Percentiles rank a stretch among this genome's conserved stretches.
Evolutionary conservation across 2,113 vertebrate species (phyloP).

Genomic region (Eurypyga helias): DNA sequence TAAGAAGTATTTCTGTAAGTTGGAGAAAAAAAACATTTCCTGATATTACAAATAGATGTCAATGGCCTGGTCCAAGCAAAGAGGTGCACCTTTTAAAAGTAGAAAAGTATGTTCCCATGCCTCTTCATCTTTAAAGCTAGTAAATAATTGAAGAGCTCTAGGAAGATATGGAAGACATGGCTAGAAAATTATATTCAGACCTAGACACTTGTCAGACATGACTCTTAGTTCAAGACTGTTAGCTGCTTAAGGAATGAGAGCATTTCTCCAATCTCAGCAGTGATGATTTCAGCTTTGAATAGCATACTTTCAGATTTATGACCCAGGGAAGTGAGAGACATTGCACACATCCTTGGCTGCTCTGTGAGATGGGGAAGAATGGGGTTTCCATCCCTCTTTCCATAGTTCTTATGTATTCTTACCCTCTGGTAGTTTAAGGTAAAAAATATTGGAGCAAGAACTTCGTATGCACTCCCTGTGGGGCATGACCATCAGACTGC

Average conservation of each 20-base stretch:
- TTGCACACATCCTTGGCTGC: not conserved
- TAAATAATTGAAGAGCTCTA: not conserved
- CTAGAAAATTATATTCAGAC: not conserved
- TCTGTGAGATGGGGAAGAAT: not conserved
- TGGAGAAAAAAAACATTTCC: not conserved
- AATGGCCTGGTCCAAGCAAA: not conserved
- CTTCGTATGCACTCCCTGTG: not conserved
- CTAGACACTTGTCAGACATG: not conserved
- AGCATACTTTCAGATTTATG: not conserved
- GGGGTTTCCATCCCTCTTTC: not conserved
- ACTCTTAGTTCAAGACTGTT: not conserved
- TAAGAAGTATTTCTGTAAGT: not conserved
- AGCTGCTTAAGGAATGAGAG: not conserved
- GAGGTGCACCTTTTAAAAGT: not conserved
- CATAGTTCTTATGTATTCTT: not conserved
- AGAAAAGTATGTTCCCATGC: not conserved
- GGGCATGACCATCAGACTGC: not conserved
- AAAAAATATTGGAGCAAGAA: not conserved
- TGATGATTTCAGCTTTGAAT: not conserved
- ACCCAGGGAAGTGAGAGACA: not conserved
- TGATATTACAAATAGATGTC: not conserved
- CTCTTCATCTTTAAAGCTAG: not conserved
- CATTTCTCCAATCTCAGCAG: not conserved
- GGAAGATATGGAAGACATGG: not conserved
- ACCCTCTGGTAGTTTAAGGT: not conserved